phyloP scores from a whole-genome alignment of 2,797 vertebrate genomes.

The Lacerta viridis region DNA sequence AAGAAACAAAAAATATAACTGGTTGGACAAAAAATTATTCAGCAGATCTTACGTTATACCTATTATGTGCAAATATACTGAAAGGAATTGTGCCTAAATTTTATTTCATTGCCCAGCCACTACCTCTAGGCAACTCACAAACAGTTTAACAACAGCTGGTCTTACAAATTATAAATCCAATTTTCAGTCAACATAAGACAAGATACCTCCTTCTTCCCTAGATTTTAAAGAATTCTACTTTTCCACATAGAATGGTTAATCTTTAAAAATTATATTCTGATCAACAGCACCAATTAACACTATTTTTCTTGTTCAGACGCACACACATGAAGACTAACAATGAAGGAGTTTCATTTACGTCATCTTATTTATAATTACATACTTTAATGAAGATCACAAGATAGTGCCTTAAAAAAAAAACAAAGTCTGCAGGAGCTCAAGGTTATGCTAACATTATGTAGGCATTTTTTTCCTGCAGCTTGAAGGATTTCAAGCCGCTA shows the following conservation, averaged over 20 bases:
- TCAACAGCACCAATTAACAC: background rate
- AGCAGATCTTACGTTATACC: background rate
- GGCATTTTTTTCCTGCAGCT: background rate
- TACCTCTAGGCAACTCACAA: background rate
- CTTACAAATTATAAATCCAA: background rate
- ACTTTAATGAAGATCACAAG: background rate
- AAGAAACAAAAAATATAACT: background rate
- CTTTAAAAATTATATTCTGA: background rate
- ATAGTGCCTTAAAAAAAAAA: background rate
- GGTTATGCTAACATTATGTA: slow-evolving; percentile 1
- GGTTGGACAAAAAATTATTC: background rate
- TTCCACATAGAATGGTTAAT: background rate
- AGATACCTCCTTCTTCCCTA: background rate
- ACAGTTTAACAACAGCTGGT: background rate
- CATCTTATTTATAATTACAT: background rate
- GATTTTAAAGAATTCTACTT: background rate
- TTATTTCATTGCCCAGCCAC: background rate
- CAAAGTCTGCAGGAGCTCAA: background rate
- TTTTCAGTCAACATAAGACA: background rate
- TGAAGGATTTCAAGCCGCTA: background rate
- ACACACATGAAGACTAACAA: background rate
- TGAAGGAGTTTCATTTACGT: background rate
- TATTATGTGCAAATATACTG: background rate
- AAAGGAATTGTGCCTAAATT: background rate
- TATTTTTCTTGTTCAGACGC: background rate